phyloP scores from a whole-genome alignment of 2,888 invertebrate genomes.

The Drosophila leonis region DNA sequence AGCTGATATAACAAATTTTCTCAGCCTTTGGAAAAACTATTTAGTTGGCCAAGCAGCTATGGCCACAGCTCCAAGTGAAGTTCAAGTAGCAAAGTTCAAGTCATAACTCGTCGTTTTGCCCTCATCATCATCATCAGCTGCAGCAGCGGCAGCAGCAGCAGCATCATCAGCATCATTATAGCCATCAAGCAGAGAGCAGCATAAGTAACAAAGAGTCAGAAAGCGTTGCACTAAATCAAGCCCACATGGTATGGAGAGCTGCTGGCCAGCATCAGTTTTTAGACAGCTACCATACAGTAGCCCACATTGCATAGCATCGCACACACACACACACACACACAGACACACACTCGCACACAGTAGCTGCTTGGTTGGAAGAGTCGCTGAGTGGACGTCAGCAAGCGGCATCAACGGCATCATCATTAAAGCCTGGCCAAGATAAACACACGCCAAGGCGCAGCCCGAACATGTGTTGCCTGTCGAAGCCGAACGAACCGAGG shows the following conservation, averaged over 20 bases:
- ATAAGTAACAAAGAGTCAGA: slow-evolving; percentile 43
- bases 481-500: slow-evolving; percentile 44
- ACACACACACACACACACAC: slow-evolving; percentile 3
- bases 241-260: slow-evolving; percentile 61
- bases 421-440: slow-evolving; percentile 70
- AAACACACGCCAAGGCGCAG: slow-evolving; percentile 73
- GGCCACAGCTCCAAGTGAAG: slow-evolving; percentile 26
- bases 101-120: slow-evolving; percentile 42
- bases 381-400: slow-evolving; percentile 56
- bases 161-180: slow-evolving; percentile 29
- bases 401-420: slow-evolving; percentile 60
- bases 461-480: slow-evolving; percentile 72
- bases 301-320: slow-evolving; percentile 18
- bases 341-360: slow-evolving; percentile 16
- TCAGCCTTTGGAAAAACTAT: slow-evolving; percentile 7
- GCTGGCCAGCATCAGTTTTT: slow-evolving; percentile 57
- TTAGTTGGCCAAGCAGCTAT: slow-evolving; percentile 33
- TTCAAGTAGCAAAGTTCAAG: slow-evolving; percentile 63
- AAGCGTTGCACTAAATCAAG: slow-evolving; percentile 72
- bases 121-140: slow-evolving; percentile 32
- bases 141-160: slow-evolving; percentile 12
- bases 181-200: slow-evolving; percentile 28
- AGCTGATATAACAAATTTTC: background rate
- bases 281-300: slow-evolving; percentile 73
- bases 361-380: slow-evolving; percentile 39